Evolutionary conservation across 2,888 invertebrate species (phyloP).

Genomic region (Halictus ligatus): DNA sequence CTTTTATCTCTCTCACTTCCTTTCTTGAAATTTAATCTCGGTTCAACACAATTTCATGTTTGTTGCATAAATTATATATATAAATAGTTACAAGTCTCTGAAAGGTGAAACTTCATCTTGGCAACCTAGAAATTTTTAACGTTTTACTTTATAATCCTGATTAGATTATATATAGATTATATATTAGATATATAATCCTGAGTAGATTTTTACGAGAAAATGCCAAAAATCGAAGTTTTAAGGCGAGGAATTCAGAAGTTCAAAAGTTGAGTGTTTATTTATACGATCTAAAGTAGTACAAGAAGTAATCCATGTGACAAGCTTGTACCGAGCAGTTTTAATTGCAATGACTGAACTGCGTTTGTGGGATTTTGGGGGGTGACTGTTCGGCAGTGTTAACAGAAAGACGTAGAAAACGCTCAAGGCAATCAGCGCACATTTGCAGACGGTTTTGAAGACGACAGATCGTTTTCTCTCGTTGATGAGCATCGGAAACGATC

Average conservation of each 20-base stretch:
- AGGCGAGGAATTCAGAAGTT: no score
- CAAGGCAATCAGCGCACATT: background rate
- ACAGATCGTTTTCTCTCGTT: background rate
- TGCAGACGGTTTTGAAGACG: background rate
- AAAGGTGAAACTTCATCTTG: background rate
- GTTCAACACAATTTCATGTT: background rate
- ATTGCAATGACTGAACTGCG: background rate
- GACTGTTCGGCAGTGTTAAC: background rate
- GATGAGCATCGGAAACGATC: slow-evolving; percentile 50
- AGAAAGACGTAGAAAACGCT: background rate
- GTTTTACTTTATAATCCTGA: no score
- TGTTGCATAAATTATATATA: background rate
- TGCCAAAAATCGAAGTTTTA: no score
- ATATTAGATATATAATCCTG: no score
- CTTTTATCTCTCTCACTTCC: background rate
- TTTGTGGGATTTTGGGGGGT: background rate
- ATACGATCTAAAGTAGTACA: no score
- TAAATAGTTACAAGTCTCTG: background rate
- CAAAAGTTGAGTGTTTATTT: no score
- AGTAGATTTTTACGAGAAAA: no score
- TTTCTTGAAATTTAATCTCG: background rate
- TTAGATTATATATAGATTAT: no score
- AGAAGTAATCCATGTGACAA: no score
- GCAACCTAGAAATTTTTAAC: no score
- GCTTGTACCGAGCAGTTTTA: background rate